Conservation (phyloP, 2,797 vertebrate genomes). For the Chaunax sp. region DNA sequence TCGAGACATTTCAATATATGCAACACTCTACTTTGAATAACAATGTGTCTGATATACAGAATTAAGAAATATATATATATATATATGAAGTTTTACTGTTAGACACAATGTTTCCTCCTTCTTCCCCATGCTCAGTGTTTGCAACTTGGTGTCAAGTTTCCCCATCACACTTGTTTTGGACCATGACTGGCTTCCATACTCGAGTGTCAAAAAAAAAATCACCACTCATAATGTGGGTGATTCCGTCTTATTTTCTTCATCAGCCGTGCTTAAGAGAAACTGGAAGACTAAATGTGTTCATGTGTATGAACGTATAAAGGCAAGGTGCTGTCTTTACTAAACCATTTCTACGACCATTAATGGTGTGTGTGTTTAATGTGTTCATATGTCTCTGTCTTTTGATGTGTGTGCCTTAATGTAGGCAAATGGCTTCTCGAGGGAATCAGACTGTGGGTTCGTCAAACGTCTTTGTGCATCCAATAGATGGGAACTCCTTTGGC, state of each 20-base stretch:
- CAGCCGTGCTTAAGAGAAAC: neutral
- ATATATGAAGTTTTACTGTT: too few species aligned
- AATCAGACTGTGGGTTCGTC: conserved; percentile 37
- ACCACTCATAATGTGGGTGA: too few species aligned
- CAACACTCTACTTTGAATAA: neutral
- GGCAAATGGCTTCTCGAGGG: neutral
- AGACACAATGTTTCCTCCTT: too few species aligned
- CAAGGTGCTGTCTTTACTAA: neutral
- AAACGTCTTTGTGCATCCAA: conserved; percentile 97
- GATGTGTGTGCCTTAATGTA: neutral
- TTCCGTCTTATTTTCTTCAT: too few species aligned
- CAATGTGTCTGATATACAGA: neutral
- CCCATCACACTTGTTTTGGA: too few species aligned
- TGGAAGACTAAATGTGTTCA: neutral
- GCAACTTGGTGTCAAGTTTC: too few species aligned
- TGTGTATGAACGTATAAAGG: too few species aligned
- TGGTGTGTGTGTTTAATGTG: neutral
- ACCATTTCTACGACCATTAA: neutral
- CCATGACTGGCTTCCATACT: too few species aligned
- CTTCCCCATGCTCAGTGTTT: too few species aligned
- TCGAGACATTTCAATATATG: neutral
- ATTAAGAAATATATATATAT: neutral
- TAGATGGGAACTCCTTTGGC: conserved; percentile 88
- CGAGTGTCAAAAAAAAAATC: too few species aligned
- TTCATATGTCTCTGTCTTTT: neutral